phyloP scores from a whole-genome alignment of 2,797 vertebrate species.

The Miichthys miiuy region DNA sequence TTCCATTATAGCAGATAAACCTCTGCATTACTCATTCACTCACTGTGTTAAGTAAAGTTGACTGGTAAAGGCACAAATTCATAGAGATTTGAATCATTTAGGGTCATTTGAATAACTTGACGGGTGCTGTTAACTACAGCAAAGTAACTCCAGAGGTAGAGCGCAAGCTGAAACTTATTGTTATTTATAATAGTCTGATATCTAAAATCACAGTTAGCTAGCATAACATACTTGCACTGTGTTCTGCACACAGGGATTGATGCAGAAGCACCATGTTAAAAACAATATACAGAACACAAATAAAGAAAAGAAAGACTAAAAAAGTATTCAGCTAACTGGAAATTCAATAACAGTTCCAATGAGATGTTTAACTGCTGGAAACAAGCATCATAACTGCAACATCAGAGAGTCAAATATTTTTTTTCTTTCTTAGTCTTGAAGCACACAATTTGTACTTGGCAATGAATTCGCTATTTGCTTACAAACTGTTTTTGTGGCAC shows the following conservation, averaged over 20 bases:
- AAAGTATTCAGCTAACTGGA: neutral
- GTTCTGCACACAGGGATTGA: neutral
- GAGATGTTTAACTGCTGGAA: neutral
- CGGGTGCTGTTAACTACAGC: neutral
- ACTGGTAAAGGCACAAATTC: neutral
- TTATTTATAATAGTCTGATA: neutral
- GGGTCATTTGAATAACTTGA: neutral
- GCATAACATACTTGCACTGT: neutral
- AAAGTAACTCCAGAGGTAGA: neutral
- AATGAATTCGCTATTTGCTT: conserved; percentile 11
- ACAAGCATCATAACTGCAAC: neutral
- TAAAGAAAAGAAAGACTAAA: neutral
- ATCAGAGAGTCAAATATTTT: no score
- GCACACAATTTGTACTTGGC: neutral
- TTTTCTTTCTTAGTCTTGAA: neutral
- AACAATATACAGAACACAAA: neutral
- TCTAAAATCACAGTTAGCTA: neutral
- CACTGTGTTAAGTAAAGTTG: neutral
- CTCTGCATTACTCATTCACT: neutral
- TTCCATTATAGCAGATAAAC: neutral
- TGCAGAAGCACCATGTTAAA: neutral
- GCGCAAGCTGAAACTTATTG: neutral
- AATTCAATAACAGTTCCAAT: neutral
- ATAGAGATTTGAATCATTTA: neutral
- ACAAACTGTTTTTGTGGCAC: neutral